phyloP scores from a whole-genome alignment of 2,113 vertebrate species.

The Mesocricetus auratus region DNA sequence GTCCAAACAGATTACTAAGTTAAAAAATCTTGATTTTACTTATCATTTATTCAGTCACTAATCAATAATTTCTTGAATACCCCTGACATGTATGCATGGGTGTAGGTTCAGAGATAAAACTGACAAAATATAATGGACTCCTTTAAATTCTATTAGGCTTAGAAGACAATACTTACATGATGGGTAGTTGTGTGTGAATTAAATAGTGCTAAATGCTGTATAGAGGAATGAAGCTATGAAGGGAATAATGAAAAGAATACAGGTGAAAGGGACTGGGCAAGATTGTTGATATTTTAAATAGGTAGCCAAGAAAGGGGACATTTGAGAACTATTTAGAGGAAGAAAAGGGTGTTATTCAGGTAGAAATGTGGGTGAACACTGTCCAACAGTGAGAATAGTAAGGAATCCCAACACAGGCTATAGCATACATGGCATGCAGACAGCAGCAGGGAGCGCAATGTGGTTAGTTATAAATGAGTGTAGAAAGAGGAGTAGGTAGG shows the following conservation, averaged over 20 bases:
- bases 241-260: not conserved
- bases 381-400: not conserved
- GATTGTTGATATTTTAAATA: not conserved
- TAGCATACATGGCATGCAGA: not conserved
- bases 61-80: not conserved
- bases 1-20: not conserved
- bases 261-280: not conserved
- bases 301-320: not conserved
- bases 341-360: not conserved
- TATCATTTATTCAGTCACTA: not conserved
- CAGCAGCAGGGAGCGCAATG: rapidly evolving
- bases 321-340: not conserved
- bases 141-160: not conserved
- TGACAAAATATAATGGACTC: not conserved
- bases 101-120: not conserved
- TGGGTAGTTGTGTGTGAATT: not conserved
- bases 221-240: not conserved
- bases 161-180: not conserved
- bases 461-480: not conserved
- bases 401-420: too few species aligned
- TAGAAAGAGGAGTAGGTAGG: not conserved
- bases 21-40: not conserved
- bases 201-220: not conserved
- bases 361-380: not conserved
- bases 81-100: not conserved